These are phyloP conservation scores for Balaeniceps rex DNA, from an alignment of 2,113 vertebrate species.

Conservation along the genomic window DNA sequence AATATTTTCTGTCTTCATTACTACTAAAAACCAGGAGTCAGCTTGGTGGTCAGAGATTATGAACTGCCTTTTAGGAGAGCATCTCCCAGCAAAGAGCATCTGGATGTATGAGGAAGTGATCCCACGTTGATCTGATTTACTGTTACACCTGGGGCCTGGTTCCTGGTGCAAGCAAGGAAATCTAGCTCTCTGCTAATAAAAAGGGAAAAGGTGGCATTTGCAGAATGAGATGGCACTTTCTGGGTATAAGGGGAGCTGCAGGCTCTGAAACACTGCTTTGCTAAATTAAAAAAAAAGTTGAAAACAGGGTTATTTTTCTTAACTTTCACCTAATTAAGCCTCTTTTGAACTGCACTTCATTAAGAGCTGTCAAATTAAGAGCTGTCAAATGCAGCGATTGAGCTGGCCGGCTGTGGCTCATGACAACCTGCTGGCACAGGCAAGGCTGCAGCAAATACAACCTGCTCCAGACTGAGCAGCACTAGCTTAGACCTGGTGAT, in stretches of 20 bases:
- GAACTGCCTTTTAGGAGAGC: background rate
- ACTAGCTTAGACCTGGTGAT: rapidly evolving
- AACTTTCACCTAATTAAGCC: background rate
- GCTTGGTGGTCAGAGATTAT: background rate
- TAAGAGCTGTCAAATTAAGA: background rate
- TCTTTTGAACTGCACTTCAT: background rate
- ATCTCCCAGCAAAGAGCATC: background rate
- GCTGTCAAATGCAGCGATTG: background rate
- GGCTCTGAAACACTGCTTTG: background rate
- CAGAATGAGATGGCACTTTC: background rate
- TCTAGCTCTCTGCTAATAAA: background rate
- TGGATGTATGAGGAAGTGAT: rapidly evolving
- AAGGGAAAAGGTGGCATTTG: background rate
- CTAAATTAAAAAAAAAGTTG: background rate
- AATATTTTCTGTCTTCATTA: background rate
- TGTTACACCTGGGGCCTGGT: rapidly evolving
- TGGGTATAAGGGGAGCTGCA: background rate
- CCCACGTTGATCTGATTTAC: background rate
- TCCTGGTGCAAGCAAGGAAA: background rate
- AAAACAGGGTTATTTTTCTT: background rate
- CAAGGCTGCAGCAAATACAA: background rate
- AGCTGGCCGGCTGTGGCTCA: rapidly evolving
- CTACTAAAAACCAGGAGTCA: background rate
- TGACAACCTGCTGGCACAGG: background rate
- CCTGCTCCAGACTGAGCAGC: rapidly evolving